These are phyloP conservation scores for Panonychus citri DNA, from an alignment of 1,140 invertebrate genomes.

Conservation along the genomic window DNA sequence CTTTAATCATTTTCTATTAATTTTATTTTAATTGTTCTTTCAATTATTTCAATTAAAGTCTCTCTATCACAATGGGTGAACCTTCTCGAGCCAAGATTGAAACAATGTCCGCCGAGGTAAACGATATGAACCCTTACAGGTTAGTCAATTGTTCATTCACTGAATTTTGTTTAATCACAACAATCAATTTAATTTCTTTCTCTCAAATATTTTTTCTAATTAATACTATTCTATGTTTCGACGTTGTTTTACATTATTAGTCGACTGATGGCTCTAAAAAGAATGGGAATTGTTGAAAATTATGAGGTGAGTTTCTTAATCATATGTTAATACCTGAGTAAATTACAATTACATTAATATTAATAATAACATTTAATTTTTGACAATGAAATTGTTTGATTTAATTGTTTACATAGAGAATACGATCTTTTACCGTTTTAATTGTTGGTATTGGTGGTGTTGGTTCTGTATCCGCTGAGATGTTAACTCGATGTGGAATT, in stretches of 20 bases:
- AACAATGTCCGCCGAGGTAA: constrained; percentile 70
- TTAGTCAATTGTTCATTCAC: constrained; percentile 20
- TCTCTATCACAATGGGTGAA: not conserved
- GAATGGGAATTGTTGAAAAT: constrained; percentile 97
- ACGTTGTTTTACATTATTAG: constrained; percentile 25
- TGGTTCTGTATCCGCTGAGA: constrained; percentile 96
- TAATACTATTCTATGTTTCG: too few species aligned
- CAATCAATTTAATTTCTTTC: too few species aligned
- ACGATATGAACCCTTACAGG: constrained; percentile 97
- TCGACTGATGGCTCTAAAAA: constrained; percentile 89
- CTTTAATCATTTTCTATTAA: too few species aligned
- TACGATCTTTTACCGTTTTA: constrained; percentile 66
- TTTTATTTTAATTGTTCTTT: too few species aligned
- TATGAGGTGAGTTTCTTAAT: constrained; percentile 48
- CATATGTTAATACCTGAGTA: not conserved
- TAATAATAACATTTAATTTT: too few species aligned
- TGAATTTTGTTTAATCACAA: not conserved
- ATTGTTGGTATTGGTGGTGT: constrained; percentile 97
- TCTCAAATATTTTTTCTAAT: too few species aligned
- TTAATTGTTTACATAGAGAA: constrained; percentile 30
- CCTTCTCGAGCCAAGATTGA: constrained; percentile 32
- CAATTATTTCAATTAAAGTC: too few species aligned
- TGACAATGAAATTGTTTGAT: too few species aligned
- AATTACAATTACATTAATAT: too few species aligned
- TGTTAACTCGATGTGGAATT: constrained; percentile 88